These are phyloP conservation scores for Carterocephalus palaemon DNA, from an alignment of 2,888 invertebrate species.

Conservation along the genomic window DNA sequence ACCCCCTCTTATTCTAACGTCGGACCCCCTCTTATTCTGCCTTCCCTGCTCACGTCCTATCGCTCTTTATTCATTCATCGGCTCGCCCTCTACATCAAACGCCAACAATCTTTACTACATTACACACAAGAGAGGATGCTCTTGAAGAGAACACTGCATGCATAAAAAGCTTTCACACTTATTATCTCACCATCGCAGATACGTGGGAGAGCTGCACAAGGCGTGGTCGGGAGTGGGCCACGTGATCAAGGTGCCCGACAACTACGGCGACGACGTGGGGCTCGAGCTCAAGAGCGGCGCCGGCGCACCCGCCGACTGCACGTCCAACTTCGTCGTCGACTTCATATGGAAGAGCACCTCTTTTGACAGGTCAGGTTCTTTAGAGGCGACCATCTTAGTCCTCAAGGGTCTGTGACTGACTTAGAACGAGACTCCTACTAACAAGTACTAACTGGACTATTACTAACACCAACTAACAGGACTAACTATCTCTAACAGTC, in stretches of 20 bases:
- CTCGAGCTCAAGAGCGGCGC: constrained; percentile 95
- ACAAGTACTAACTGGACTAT: too few relatives aligned
- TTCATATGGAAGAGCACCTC: constrained; percentile 99
- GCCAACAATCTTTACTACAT: too few relatives aligned
- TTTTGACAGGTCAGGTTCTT: constrained; percentile 97
- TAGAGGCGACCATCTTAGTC: too few relatives aligned
- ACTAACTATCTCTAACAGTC: too few relatives aligned
- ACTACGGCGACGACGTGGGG: constrained; percentile 98
- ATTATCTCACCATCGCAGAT: constrained; percentile 55
- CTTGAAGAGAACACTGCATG: not conserved
- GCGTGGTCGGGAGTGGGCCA: constrained; percentile 99
- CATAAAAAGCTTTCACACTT: not conserved
- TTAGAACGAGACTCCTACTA: too few relatives aligned
- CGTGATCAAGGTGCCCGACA: constrained; percentile 96
- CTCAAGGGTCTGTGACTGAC: too few relatives aligned
- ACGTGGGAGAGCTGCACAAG: constrained; percentile 94
- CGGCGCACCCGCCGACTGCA: constrained; percentile 95
- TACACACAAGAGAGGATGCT: not conserved
- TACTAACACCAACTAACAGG: too few relatives aligned
- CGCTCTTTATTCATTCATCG: too few relatives aligned
- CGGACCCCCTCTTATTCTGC: too few relatives aligned
- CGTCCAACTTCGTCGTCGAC: constrained; percentile 97
- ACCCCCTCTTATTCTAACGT: too few relatives aligned
- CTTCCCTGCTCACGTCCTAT: too few relatives aligned
- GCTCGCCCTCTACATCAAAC: too few relatives aligned